Conservation (phyloP, 2,797 vertebrate species). For the Limnodromus scolopaceus region DNA sequence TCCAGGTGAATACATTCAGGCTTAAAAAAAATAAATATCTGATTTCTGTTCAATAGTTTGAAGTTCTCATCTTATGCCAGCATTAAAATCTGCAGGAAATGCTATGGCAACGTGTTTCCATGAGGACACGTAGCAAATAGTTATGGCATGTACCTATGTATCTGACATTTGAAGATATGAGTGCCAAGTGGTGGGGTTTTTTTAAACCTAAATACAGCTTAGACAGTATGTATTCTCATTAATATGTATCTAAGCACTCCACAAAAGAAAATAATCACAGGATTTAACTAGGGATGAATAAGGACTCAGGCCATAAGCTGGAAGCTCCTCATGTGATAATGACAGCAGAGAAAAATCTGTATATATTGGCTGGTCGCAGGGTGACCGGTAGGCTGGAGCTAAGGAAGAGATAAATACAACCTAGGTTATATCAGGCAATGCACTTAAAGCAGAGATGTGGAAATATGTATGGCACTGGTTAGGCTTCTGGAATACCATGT, state of each 20-base stretch:
- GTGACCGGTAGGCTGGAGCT: background rate
- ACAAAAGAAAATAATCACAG: slow-evolving; percentile 32
- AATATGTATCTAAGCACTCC: slow-evolving; percentile 25
- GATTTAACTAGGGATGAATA: slow-evolving; percentile 19
- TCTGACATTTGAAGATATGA: slow-evolving; percentile 14
- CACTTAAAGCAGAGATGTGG: background rate
- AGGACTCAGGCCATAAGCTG: slow-evolving; percentile 7
- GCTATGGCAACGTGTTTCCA: slow-evolving; percentile 73
- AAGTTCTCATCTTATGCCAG: slow-evolving; percentile 30
- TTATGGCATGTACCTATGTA: slow-evolving; percentile 38
- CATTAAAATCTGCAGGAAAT: slow-evolving; percentile 56
- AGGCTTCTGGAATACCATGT: background rate
- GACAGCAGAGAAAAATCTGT: background rate
- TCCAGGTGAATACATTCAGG: background rate
- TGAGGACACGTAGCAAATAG: slow-evolving; percentile 40
- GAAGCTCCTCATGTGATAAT: background rate
- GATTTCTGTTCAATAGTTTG: background rate
- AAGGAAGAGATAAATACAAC: background rate
- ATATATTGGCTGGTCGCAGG: background rate
- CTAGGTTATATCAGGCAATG: background rate
- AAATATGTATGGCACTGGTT: background rate
- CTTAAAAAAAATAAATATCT: background rate
- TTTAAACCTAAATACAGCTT: slow-evolving; percentile 10
- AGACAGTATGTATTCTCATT: slow-evolving; percentile 3
- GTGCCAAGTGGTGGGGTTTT: background rate